These are phyloP conservation scores for Psammodynastes pulverulentus DNA, from an alignment of 2,113 vertebrate genomes.

Conservation along the genomic window DNA sequence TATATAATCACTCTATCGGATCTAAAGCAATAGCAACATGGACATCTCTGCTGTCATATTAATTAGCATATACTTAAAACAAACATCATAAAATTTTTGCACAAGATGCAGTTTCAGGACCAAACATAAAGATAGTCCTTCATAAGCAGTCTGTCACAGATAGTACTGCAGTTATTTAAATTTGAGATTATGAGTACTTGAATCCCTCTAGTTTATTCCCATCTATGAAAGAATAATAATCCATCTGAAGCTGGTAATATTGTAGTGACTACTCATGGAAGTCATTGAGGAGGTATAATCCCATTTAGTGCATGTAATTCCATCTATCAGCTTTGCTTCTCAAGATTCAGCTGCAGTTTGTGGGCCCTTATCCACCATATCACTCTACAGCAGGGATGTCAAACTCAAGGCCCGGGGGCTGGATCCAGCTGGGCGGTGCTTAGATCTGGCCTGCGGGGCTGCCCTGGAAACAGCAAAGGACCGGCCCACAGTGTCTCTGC, in stretches of 20 bases:
- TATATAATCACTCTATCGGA: background rate
- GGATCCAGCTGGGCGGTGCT: too few relatives aligned
- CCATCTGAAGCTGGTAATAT: background rate
- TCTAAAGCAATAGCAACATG: background rate
- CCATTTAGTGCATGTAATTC: background rate
- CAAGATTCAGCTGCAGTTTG: background rate
- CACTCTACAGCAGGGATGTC: background rate
- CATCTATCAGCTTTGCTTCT: background rate
- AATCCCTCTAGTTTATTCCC: background rate
- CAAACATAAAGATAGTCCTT: background rate
- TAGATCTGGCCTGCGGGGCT: too few relatives aligned
- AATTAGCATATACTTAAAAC: background rate
- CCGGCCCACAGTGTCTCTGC: too few relatives aligned
- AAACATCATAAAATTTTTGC: background rate
- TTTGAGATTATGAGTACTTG: background rate
- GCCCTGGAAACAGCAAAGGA: too few relatives aligned
- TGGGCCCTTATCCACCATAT: background rate
- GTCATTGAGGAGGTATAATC: background rate
- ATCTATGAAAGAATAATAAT: background rate
- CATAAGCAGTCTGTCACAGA: background rate
- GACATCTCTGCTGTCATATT: background rate
- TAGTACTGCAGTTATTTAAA: background rate
- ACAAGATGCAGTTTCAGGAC: background rate
- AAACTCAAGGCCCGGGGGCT: too few relatives aligned
- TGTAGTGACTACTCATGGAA: background rate